Percentiles rank a stretch among this genome's conserved stretches.
Conservation (phyloP, 2,888 invertebrate genomes). For the Oscheius sp. region DNA sequence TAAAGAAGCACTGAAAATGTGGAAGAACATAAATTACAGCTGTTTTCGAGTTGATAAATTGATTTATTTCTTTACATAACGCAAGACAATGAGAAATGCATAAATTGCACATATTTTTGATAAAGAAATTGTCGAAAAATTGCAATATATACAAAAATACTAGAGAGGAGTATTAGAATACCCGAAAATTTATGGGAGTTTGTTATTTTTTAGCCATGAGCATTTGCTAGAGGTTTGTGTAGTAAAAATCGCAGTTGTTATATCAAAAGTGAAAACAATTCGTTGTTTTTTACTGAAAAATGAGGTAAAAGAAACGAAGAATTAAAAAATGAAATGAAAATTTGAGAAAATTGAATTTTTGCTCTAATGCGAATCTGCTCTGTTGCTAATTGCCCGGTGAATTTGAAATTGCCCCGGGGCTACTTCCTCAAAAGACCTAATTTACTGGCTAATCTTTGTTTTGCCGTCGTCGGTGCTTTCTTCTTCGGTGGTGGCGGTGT, state of each 20-base stretch:
- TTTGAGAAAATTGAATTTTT: background rate
- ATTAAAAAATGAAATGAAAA: too few species aligned
- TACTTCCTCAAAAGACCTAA: conserved; percentile 6
- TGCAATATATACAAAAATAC: background rate
- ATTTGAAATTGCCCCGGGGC: background rate
- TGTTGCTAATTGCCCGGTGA: background rate
- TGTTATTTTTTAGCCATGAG: background rate
- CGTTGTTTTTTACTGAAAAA: background rate
- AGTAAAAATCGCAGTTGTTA: background rate
- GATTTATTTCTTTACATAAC: background rate
- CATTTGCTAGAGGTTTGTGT: background rate
- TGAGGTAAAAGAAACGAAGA: background rate
- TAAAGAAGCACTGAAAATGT: background rate
- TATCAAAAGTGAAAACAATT: background rate
- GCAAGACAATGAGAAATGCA: background rate
- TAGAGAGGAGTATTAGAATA: background rate
- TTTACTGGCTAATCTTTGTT: conserved; percentile 37
- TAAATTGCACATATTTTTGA: background rate
- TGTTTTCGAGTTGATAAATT: background rate
- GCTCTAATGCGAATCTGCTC: background rate
- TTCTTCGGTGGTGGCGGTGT: conserved; percentile 18
- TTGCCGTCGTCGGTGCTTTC: conserved; percentile 34
- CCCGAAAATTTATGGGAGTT: background rate
- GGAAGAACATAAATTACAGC: background rate
- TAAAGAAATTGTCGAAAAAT: background rate